A percentile compares a stretch with the other conserved stretches of the same genome.
phyloP scores from a whole-genome alignment of 92 coral and sea anemone genomes.

The Ricordea florida region DNA sequence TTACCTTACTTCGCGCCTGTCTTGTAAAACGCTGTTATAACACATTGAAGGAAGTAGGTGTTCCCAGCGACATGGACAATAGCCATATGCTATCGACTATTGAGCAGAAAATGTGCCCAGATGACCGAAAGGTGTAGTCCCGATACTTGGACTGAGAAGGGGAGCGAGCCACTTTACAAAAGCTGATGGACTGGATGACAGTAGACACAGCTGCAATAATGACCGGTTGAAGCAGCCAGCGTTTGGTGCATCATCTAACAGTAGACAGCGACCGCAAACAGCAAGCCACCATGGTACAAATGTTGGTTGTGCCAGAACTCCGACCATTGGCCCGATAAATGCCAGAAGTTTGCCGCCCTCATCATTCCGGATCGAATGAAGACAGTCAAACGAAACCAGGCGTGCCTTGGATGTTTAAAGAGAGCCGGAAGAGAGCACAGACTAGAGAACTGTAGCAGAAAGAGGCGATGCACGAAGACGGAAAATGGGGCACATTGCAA shows the following conservation, averaged over 20 bases:
- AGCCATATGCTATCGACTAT: conserved; percentile 50
- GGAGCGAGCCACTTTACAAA: conserved; percentile 46
- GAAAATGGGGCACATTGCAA: no score
- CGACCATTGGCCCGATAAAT: conserved; percentile 62
- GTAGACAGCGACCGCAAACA: background rate
- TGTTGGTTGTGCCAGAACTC: conserved; percentile 57
- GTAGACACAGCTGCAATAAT: conserved; percentile 53
- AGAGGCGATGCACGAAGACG: no score
- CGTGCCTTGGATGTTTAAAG: no score
- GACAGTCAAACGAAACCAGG: no score
- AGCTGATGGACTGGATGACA: conserved; percentile 51
- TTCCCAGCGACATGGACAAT: conserved; percentile 46
- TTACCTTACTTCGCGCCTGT: conserved; percentile 30
- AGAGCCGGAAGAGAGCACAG: no score
- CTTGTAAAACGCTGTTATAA: conserved; percentile 31
- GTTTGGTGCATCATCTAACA: background rate
- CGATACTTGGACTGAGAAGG: conserved; percentile 36
- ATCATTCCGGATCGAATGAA: conserved; percentile 44
- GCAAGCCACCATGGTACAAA: background rate
- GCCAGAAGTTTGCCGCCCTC: conserved; percentile 37
- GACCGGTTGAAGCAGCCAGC: background rate
- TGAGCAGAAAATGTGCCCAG: conserved; percentile 53
- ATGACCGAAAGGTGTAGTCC: conserved; percentile 53
- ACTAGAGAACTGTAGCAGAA: no score
- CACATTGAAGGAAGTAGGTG: conserved; percentile 39